Evolutionary conservation across 1,140 invertebrate species (phyloP), one percentile per base, ranked within the genome.

Genomic region (Drosophila nikananu): DNA sequence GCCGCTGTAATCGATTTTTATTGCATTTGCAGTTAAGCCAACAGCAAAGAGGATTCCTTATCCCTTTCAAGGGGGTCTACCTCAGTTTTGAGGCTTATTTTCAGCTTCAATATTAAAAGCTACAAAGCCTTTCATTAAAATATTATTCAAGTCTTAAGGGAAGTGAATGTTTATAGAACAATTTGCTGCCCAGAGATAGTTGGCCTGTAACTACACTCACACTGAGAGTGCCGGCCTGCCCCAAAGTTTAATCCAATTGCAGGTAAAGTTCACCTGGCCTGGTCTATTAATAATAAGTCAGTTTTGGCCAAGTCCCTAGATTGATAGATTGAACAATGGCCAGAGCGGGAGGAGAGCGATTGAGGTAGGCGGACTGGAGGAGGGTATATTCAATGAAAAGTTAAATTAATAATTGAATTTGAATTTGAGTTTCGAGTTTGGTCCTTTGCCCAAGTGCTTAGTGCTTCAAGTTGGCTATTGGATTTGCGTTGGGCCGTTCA

Each of bases 391-490:
- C 60, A 79, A 75, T 72, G 59, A 61, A 79, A 83, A 72, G 44
- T 87, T 80, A 71, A 73, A 83, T 83, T 86, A 77, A 80, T 86
- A 80, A 80, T 89, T 86, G 64, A 89, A 89, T 89, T 80, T 60
- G 25, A 52, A 42, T 48, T 71, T 77, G 51, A 52, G 51, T 54
- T 54, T 61, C 51, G 51, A 52, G 51, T 48, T 54, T 61, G 23
- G 63, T 67, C 37, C 54, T 46, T 66, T 75, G 61, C 30, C 39
- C 21, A 49, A 49, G 52, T 63, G 73, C 61, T 58, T 76, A 42
- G 52, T 63, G 72, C 61, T 58, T 75, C 30, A 77, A 77, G 59
- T 73, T 68, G 62, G 46, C 23, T 30, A 55, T 60, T 52, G 48
- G 67, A 81, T 83, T 46, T 82, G 37, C 71, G 48, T 57, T 57